Evolutionary conservation across 2,797 vertebrate species (phyloP).

Genomic region (Heteromormyrus szaboi): DNA sequence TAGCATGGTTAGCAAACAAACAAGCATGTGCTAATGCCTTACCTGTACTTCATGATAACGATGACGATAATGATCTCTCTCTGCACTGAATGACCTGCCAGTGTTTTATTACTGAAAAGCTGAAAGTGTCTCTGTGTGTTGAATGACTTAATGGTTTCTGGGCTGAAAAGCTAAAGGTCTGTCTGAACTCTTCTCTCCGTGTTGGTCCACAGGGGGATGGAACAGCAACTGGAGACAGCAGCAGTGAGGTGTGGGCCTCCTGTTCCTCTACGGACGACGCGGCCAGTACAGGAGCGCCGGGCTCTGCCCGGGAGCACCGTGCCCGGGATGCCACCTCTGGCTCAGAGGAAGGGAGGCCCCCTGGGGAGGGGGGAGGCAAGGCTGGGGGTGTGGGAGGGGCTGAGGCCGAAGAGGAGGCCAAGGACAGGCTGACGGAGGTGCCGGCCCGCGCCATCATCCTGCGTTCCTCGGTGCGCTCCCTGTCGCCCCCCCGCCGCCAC

Average conservation of each 20-base stretch:
- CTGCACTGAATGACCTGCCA: not conserved
- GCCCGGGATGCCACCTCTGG: constrained; percentile 33
- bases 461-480: constrained; percentile 59
- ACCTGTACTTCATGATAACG: not conserved
- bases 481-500: constrained; percentile 80
- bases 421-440: constrained; percentile 73
- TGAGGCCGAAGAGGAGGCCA: constrained; percentile 71
- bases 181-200: not conserved
- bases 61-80: not conserved
- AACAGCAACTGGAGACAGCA: constrained; percentile 28
- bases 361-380: constrained; percentile 36
- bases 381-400: constrained; percentile 30
- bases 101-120: not conserved
- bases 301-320: constrained; percentile 15
- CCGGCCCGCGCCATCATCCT: constrained; percentile 49
- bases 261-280: constrained; percentile 69
- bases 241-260: constrained; percentile 36
- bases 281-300: constrained; percentile 22
- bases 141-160: not conserved
- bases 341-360: constrained; percentile 38
- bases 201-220: constrained; percentile 36
- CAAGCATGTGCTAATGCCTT: not conserved
- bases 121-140: not conserved
- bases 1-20: not conserved
- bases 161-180: not conserved